These are phyloP conservation scores for Arrhamphus sclerolepis DNA, from an alignment of 2,797 vertebrate species.

Conservation along the genomic window DNA sequence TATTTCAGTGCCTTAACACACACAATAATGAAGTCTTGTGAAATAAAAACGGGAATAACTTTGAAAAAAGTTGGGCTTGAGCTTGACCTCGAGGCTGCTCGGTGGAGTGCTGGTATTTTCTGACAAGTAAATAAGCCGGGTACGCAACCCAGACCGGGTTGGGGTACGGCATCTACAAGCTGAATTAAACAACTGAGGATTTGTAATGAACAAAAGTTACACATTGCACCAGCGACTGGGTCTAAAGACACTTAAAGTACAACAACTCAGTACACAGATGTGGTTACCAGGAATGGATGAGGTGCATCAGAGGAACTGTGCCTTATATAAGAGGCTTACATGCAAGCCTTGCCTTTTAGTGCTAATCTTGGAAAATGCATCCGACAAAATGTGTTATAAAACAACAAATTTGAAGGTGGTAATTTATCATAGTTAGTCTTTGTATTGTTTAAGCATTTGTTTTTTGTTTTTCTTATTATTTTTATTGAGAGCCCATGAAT, in stretches of 20 bases:
- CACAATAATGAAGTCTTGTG: no score
- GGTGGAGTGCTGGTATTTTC: no score
- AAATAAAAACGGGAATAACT: no score
- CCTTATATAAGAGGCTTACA: slow-evolving; percentile 62
- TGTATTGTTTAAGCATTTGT: slow-evolving; percentile 34
- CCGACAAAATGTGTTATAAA: slow-evolving; percentile 45
- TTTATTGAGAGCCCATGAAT: slow-evolving; percentile 27
- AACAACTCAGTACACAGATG: slow-evolving; percentile 1
- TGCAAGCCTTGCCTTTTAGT: slow-evolving; percentile 47
- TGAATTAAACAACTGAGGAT: neutral
- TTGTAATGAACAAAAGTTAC: neutral
- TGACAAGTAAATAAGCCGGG: no score
- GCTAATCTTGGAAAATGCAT: slow-evolving; percentile 55
- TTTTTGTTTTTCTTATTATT: slow-evolving; percentile 13
- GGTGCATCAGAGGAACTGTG: slow-evolving; percentile 30
- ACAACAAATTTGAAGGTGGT: slow-evolving; percentile 54
- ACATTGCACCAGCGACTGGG: neutral
- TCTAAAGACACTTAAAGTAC: no score
- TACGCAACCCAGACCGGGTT: no score
- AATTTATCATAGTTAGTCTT: slow-evolving; percentile 55
- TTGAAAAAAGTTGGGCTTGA: no score
- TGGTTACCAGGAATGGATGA: slow-evolving; percentile 19
- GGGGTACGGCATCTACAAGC: neutral
- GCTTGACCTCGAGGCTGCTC: no score
- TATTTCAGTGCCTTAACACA: no score